A percentile compares a stretch with the other conserved stretches of the same genome.
Evolutionary conservation across 2,888 invertebrate species (phyloP).

Genomic region (Gerosis bhagava): DNA sequence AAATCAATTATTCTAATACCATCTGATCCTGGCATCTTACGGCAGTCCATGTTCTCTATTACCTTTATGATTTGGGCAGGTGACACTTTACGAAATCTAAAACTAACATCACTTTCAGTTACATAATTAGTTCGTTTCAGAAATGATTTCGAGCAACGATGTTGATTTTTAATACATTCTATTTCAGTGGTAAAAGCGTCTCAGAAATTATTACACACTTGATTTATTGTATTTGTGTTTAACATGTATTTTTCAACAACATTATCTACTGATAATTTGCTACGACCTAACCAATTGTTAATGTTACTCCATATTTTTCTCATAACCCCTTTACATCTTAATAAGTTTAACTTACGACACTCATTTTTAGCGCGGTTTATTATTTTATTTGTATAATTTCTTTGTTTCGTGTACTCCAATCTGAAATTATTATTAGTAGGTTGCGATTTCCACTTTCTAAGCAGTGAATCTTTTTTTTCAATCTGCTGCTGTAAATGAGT

Average conservation of each 20-base stretch:
- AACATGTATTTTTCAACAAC: conserved; percentile 9
- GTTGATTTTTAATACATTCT: neutral
- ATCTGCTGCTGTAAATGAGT: neutral
- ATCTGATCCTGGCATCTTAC: conserved; percentile 25
- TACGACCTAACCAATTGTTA: conserved; percentile 9
- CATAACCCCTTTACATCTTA: conserved; percentile 7
- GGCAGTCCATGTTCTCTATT: conserved; percentile 16
- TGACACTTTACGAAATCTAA: neutral
- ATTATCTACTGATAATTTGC: conserved; percentile 3
- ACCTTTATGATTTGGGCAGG: neutral
- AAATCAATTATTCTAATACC: conserved; percentile 18
- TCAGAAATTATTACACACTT: neutral
- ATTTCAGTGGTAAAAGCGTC: conserved; percentile 2
- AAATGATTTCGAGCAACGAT: neutral
- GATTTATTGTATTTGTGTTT: neutral
- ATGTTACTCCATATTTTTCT: conserved; percentile 11
- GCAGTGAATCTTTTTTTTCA: neutral
- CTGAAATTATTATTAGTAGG: conserved; percentile 15
- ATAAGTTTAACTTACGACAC: neutral
- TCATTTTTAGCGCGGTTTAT: conserved; percentile 7
- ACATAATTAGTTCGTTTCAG: neutral
- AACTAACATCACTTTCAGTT: neutral
- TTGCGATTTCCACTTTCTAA: conserved; percentile 10
- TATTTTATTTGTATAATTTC: conserved; percentile 2
- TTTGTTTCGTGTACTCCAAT: conserved; percentile 7